Conservation (phyloP, 2,888 invertebrate genomes). For the Iselma pallidipennis region DNA sequence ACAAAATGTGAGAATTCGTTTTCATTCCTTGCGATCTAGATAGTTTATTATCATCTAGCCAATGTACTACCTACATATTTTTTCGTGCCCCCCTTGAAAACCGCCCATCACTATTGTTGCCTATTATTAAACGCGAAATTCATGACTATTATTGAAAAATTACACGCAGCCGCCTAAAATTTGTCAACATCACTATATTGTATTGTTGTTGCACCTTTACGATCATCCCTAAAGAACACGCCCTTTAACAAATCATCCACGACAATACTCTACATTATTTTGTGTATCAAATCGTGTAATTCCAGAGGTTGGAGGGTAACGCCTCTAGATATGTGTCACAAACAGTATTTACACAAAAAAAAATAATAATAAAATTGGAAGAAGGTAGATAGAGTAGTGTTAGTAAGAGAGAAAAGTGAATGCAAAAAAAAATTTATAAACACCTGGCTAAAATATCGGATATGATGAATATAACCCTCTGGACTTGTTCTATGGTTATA, state of each 20-base stretch:
- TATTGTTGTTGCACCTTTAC: slow-evolving; percentile 46
- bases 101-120: no score
- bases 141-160: slow-evolving; percentile 48
- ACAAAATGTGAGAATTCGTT: no score
- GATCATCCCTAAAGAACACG: slow-evolving; percentile 35
- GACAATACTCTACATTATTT: slow-evolving; percentile 45
- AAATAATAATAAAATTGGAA: slow-evolving; percentile 16
- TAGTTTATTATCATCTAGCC: no score
- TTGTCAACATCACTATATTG: slow-evolving; percentile 49
- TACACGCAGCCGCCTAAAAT: slow-evolving; percentile 47
- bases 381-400: slow-evolving; percentile 39
- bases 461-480: slow-evolving; percentile 1
- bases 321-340: slow-evolving; percentile 38
- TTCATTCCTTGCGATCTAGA: no score
- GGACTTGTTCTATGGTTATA: slow-evolving; percentile 18
- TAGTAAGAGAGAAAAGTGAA: slow-evolving; percentile 34
- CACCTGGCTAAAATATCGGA: slow-evolving; percentile 36
- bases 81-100: no score
- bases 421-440: slow-evolving; percentile 34
- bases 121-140: slow-evolving; percentile 28
- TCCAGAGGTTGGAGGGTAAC: slow-evolving; percentile 54
- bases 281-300: slow-evolving; percentile 57
- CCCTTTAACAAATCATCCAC: slow-evolving; percentile 48
- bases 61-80: no score
- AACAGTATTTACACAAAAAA: background rate